These are phyloP conservation scores for Nesoenas mayeri DNA, from an alignment of 2,113 vertebrate genomes.

Conservation along the genomic window DNA sequence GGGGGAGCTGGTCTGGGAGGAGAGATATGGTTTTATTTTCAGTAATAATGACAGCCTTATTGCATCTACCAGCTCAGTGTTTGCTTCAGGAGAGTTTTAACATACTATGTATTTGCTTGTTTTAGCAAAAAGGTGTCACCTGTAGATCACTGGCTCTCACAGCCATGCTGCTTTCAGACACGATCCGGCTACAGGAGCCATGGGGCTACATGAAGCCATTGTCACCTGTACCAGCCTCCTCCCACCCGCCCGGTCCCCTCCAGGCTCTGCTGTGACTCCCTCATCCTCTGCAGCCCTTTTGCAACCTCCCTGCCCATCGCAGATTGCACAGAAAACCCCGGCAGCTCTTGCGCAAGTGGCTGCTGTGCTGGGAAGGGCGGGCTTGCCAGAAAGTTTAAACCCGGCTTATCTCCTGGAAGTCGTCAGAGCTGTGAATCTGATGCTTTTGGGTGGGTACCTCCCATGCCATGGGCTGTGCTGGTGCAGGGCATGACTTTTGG, in stretches of 20 bases:
- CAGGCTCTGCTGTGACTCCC: not conserved
- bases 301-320: not conserved
- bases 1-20: not conserved
- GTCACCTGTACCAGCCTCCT: not conserved
- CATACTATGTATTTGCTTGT: accelerated
- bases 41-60: accelerated
- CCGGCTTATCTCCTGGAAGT: not conserved
- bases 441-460: not conserved
- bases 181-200: accelerated
- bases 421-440: not conserved
- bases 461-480: accelerated
- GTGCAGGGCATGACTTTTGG: accelerated
- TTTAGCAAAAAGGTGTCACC: not conserved
- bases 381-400: not conserved
- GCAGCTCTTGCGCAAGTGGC: not conserved
- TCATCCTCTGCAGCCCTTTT: not conserved
- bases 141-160: not conserved
- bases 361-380: not conserved
- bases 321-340: not conserved
- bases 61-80: not conserved
- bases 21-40: not conserved
- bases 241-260: accelerated
- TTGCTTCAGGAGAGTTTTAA: not conserved
- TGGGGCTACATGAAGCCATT: not conserved
- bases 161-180: not conserved